Conservation (phyloP, 2,113 vertebrate species). For the Pelusios castaneus region DNA sequence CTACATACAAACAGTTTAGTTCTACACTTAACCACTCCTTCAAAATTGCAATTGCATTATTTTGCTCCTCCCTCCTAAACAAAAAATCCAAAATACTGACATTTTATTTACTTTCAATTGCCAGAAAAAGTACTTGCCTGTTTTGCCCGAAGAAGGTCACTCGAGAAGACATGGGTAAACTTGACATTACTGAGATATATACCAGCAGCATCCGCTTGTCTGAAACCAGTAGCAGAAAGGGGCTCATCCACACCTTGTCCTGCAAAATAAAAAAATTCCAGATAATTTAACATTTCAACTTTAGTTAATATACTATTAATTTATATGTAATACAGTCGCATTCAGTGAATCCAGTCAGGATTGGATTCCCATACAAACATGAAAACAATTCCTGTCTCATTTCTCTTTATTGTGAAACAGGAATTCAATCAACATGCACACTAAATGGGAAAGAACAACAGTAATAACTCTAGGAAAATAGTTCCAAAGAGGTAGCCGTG, state of each 20-base stretch:
- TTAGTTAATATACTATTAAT: background rate
- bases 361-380: background rate
- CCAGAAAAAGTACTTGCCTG: conserved; percentile 78
- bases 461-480: no score
- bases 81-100: background rate
- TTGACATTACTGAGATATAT: conserved; percentile 82
- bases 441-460: background rate
- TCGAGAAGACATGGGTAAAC: conserved; percentile 89
- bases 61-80: background rate
- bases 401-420: background rate
- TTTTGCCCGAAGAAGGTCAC: conserved; percentile 88
- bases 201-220: conserved; percentile 88
- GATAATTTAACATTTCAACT: background rate
- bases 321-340: background rate
- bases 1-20: background rate
- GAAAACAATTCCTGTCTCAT: background rate
- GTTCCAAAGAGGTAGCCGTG: no score
- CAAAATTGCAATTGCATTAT: background rate
- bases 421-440: background rate
- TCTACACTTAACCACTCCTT: background rate
- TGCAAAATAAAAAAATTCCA: conserved; percentile 53
- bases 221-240: conserved; percentile 86
- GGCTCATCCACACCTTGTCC: conserved; percentile 93
- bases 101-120: background rate
- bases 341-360: background rate